These are phyloP conservation scores for Conomelus anceps DNA, from an alignment of 2,888 invertebrate genomes.

Conservation along the genomic window DNA sequence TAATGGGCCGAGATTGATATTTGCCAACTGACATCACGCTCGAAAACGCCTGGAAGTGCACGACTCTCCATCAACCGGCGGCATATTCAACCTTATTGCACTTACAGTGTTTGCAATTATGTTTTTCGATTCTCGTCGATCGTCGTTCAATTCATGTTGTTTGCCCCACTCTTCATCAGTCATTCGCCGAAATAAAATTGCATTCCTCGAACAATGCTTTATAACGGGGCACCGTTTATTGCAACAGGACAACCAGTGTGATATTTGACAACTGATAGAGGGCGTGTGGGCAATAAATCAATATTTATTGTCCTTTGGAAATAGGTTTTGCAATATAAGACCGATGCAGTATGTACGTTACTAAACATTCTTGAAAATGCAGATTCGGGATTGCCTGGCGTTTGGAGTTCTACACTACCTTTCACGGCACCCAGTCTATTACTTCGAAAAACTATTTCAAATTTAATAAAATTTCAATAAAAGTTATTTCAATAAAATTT, in stretches of 20 bases:
- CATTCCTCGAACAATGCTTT: background rate
- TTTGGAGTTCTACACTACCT: background rate
- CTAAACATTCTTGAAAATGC: background rate
- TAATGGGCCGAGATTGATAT: background rate
- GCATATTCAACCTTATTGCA: background rate
- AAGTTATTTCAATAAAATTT: no score
- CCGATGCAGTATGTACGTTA: background rate
- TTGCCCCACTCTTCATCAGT: background rate
- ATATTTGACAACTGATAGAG: background rate
- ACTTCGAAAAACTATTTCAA: no score
- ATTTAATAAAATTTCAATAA: background rate
- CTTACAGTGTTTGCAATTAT: background rate
- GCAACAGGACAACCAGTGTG: background rate
- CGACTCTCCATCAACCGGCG: background rate
- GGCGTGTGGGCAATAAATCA: background rate
- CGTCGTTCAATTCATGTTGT: background rate
- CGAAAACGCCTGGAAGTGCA: background rate
- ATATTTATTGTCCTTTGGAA: background rate
- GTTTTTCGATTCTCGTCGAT: background rate
- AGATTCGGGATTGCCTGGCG: background rate
- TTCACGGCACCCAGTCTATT: no score
- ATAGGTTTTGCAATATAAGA: background rate
- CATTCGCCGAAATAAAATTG: background rate
- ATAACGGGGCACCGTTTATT: no score
- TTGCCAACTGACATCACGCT: background rate